Evolutionary conservation across 1,140 invertebrate genomes (phyloP), one percentile per base, ranked within the genome.

Genomic region (Saccostrea glomerata): DNA sequence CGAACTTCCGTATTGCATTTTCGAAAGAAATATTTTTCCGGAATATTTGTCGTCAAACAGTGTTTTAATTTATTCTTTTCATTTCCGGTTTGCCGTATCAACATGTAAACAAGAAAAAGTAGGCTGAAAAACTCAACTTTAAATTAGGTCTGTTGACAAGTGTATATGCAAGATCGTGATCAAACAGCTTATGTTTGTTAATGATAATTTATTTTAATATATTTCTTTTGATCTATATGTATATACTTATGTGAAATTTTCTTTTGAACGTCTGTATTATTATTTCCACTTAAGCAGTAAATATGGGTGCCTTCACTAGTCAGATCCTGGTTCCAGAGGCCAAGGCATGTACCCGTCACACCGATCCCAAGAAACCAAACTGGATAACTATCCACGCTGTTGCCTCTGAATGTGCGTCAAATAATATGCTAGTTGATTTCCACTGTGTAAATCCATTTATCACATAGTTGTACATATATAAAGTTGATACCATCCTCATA

Each of bases 341-440:
- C 30, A 90, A 92, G 40, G 91, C 91, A 66, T 91, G 92, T 17
- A 84, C 89, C 36, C 63, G 86, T 25, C 89, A 90, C 87, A 92
- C 91, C 17, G 89, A 92, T 87, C 93, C 93, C 5, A 90, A 90
- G 55, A 91, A 93, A 86, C 60, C 92, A 25, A 92, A 93, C 90
- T 93, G 93, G 93, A 93, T 93, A n/a, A 93, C 92, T 30, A 90
- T 91, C 23, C 93, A 93, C 90, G 93, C 93, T 25, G 90, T 92
- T 30, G 87, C 93, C 15, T 91, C 93, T 40, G 93, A 92, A 87
- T 90, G 93, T 93, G 91, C 90, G 91, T 85, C 30, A 77, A 30
- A 47, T 47, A 47, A 47, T 47, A 47, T 47, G 47, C 47, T 47
- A 36, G 30, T 36, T 36, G 30, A 36, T 36, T 36, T 36, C 2